Base-by-base conservation (phyloP, 2,797 vertebrate genomes). In the Austrolebias charrua region DNA sequence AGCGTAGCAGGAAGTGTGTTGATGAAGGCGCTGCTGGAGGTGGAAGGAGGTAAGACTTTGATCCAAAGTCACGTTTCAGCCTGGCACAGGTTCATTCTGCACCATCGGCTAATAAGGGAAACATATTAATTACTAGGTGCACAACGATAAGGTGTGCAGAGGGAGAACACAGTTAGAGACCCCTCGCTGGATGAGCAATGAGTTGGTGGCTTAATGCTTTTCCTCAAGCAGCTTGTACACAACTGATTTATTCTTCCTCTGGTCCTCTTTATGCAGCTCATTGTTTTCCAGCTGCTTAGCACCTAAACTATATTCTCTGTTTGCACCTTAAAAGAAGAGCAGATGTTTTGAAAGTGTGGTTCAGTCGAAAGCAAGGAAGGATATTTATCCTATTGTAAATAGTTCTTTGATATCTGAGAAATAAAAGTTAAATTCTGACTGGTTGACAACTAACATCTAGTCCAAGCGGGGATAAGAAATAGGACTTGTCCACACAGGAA, bases 1-100 rank as follows among this genome's bases (percentile, higher is more conserved):
- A 98, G 95, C 0, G 96, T 98, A 54, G 97, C 96, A 0, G 97
- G 97, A 70, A 99, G 96, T 18, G 75, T 95, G 64, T 67, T 97
- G 82, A 94, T 95, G 71, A 98, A 94, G 80, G 97, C 95, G 0
- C 86, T 92, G 49, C 75, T 99, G 86, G 93, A 96, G 75, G 95
- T 98, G 66, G 91, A 89, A 44, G 92, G 90, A 72, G 95, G 97
- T 98, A 80, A 81, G 75, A 35, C 47, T 52, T 49, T 19, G 61
- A 60, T 51, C 31, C 15, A 14, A 42, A 45, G 44, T 63, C 51
- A 20, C 1, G 19, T 50, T 67, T 60, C 9, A 69, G 47, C 56
- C 31, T 46, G 15, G 1, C 14, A 42, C 57, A 57, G 60, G 54
- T 59, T 66, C 50, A 56, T 68, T 82, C 52, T 65, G 33, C 59